Conservation (phyloP, 2,888 invertebrate genomes). For the Alloscopus bannaensis region DNA sequence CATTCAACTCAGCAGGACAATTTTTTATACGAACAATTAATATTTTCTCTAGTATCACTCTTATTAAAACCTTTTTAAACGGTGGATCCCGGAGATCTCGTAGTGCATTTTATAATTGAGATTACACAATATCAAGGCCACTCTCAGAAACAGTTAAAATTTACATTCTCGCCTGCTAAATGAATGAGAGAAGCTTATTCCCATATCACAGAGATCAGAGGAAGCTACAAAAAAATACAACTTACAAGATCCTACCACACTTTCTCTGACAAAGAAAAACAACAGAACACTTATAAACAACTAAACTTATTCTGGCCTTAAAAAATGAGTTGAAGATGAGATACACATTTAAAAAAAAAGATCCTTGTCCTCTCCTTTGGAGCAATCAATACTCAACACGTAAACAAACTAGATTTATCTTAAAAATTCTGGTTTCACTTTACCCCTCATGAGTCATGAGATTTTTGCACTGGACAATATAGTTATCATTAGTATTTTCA, state of each 20-base stretch:
- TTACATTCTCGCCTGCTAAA: constrained; percentile 48
- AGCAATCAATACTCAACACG: no score
- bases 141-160: no score
- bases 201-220: constrained; percentile 69
- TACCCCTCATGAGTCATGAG: constrained; percentile 34
- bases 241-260: neutral
- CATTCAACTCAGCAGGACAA: constrained; percentile 50
- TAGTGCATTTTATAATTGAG: neutral
- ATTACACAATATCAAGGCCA: no score
- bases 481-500: constrained; percentile 37
- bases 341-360: constrained; percentile 47
- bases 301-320: constrained; percentile 38
- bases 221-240: constrained; percentile 57
- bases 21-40: constrained; percentile 12
- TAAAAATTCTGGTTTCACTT: constrained; percentile 51
- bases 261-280: no score
- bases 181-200: constrained; percentile 60
- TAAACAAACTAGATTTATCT: no score
- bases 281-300: neutral
- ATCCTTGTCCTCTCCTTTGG: constrained; percentile 42
- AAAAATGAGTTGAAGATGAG: constrained; percentile 45
- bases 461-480: neutral
- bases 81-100: neutral
- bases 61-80: no score
- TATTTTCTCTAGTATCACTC: no score